A percentile compares a stretch with the other conserved stretches of the same genome.
These are phyloP conservation scores for Calliopsis andreniformis DNA, from an alignment of 1,140 invertebrate genomes.

Conservation along the genomic window DNA sequence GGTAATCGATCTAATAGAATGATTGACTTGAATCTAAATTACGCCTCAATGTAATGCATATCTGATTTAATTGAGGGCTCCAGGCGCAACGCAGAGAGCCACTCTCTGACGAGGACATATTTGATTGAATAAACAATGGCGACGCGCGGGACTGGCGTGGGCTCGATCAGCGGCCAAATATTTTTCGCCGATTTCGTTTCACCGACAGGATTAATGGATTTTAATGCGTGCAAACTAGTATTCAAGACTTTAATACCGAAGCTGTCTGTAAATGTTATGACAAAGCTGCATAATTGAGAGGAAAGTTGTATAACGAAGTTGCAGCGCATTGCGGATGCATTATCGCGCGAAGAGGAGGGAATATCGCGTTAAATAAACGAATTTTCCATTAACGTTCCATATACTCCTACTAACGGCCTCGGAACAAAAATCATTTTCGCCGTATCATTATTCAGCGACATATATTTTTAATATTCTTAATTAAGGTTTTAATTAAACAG, in stretches of 20 bases:
- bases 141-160: background rate
- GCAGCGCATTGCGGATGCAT: slow-evolving; percentile 1
- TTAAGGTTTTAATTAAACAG: slow-evolving; percentile 23
- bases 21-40: slow-evolving; percentile 34
- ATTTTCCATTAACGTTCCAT: slow-evolving; percentile 29
- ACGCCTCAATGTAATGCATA: slow-evolving; percentile 27
- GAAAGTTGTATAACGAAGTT: slow-evolving; percentile 43
- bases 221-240: slow-evolving; percentile 46
- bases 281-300: slow-evolving; percentile 39
- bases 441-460: background rate
- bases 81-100: background rate
- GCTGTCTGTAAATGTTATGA: slow-evolving; percentile 32
- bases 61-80: slow-evolving; percentile 20
- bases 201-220: slow-evolving; percentile 9
- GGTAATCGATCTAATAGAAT: slow-evolving; percentile 7
- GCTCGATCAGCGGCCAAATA: slow-evolving; percentile 14
- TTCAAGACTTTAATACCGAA: background rate
- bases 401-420: background rate
- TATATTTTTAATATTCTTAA: slow-evolving; percentile 23
- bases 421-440: background rate
- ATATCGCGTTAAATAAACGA: slow-evolving; percentile 20
- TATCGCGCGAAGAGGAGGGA: background rate
- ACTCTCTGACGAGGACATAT: background rate
- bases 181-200: slow-evolving; percentile 34
- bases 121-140: slow-evolving; percentile 37